These are phyloP conservation scores for Monopis laevigella DNA, from an alignment of 2,888 invertebrate genomes.

Conservation along the genomic window DNA sequence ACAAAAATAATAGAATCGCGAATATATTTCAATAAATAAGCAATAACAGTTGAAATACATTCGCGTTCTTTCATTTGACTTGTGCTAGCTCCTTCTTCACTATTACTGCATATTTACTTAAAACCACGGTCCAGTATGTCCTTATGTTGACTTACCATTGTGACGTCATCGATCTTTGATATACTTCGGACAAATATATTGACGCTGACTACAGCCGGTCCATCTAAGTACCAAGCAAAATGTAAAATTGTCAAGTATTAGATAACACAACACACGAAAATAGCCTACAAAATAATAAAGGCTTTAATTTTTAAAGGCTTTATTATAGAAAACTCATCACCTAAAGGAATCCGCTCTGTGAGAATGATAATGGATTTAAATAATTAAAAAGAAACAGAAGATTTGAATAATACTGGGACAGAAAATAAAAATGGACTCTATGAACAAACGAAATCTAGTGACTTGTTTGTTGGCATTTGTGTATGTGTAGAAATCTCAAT, in stretches of 20 bases:
- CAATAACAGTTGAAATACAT: conserved; percentile 32
- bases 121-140: conserved; percentile 46
- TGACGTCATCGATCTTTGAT: conserved; percentile 99
- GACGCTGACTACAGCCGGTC: conserved; percentile 95
- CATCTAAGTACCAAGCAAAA: conserved; percentile 76
- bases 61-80: conserved; percentile 58
- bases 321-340: neutral
- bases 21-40: conserved; percentile 9
- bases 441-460: conserved; percentile 27
- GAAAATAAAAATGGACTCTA: conserved; percentile 31
- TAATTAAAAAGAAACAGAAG: neutral
- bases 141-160: conserved; percentile 88
- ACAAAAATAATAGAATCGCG: conserved; percentile 19
- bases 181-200: conserved; percentile 99
- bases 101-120: conserved; percentile 31
- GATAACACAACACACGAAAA: too few species aligned
- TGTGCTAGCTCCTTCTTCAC: conserved; percentile 25
- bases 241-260: conserved; percentile 19
- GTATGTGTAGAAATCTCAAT: conserved; percentile 43
- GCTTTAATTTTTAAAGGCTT: conserved; percentile 27
- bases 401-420: neutral
- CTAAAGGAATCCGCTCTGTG: neutral
- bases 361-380: too few species aligned
- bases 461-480: conserved; percentile 62
- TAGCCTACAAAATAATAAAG: conserved; percentile 32